Evolutionary conservation across 2,797 vertebrate species (phyloP).

Genomic region (Spatula clypeata): DNA sequence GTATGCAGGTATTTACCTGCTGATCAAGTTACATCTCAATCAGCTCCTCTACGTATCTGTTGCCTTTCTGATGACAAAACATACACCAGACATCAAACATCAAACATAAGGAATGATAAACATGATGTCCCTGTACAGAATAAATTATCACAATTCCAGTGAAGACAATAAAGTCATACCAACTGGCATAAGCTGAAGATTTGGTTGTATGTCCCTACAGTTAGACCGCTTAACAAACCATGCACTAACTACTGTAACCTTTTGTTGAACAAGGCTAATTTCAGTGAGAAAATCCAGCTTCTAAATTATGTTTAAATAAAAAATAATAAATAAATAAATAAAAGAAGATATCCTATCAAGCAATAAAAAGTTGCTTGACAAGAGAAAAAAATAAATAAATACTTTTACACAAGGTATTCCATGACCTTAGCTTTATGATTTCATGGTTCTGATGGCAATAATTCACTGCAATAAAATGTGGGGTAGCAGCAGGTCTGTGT

Average conservation of each 20-base stretch:
- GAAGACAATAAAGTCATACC: background rate
- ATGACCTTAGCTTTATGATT: constrained; percentile 69
- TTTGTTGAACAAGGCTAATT: background rate
- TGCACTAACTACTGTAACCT: background rate
- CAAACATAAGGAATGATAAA: constrained; percentile 21
- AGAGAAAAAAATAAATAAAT: background rate
- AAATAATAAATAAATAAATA: background rate
- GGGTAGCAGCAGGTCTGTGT: constrained; percentile 62
- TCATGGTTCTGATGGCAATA: constrained; percentile 55
- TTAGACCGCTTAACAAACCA: constrained; percentile 4
- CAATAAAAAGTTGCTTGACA: background rate
- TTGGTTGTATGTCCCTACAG: background rate
- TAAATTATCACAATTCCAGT: background rate
- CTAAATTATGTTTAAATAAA: background rate
- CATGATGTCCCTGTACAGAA: background rate
- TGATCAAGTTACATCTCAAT: constrained; percentile 9
- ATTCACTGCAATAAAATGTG: constrained; percentile 72
- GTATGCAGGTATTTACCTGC: background rate
- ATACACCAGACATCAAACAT: background rate
- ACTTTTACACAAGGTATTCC: constrained; percentile 46
- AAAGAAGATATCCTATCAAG: background rate
- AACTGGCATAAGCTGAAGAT: background rate
- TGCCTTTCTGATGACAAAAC: constrained; percentile 17
- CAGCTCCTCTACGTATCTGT: background rate
- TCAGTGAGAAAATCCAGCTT: background rate